Evolutionary conservation across 2,797 vertebrate species (phyloP), one percentile per base, ranked within the genome.

Genomic region (Catostomus latipinnis): DNA sequence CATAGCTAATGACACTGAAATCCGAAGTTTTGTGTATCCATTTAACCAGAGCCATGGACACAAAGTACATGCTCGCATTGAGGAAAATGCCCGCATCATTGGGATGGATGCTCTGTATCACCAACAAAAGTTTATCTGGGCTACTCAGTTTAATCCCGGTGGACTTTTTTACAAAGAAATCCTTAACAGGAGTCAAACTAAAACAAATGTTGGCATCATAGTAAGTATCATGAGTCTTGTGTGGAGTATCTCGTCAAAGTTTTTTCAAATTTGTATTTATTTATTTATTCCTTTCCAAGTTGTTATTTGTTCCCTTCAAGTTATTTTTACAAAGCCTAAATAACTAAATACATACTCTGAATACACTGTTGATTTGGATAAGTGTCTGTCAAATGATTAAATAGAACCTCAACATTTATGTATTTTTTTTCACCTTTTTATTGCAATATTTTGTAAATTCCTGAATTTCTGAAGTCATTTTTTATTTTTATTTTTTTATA

Each of bases 1-100:
- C 96, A 96, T 99, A 89, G 96, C 98, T 91, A 99, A 99, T 94
- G 97, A 99, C 90, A 99, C 97, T 93, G 97, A 99, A 94, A 98
- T 99, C 95, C 94, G 96, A 93, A 96, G 97, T 95, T 98, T 98
- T 95, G 94, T 96, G 94, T 96, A 98, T 95, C 98, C 98, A 81
- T 99, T 98, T 94, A 98, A 98, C 95, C 96, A 97, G 94, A 99
- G 96, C 93, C 94, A 93, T 22, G 95, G 94, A 91, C 95, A 95
- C 92, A 97, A 96, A 93, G 94, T 98, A 88, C 96, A 98, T 90
- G 95, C 96, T 91, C 97, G 97, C 87, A 95, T 97, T 82, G 97
- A 99, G 91, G 96, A 97, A 92, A 99, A 99, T 86, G 98, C 97
- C 90, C 96, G 97, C 82, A 98, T 99, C 90, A 98, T 98, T 82